These are phyloP conservation scores for Dipodomys stephensi DNA, from an alignment of 2,113 vertebrate genomes.

Conservation along the genomic window DNA sequence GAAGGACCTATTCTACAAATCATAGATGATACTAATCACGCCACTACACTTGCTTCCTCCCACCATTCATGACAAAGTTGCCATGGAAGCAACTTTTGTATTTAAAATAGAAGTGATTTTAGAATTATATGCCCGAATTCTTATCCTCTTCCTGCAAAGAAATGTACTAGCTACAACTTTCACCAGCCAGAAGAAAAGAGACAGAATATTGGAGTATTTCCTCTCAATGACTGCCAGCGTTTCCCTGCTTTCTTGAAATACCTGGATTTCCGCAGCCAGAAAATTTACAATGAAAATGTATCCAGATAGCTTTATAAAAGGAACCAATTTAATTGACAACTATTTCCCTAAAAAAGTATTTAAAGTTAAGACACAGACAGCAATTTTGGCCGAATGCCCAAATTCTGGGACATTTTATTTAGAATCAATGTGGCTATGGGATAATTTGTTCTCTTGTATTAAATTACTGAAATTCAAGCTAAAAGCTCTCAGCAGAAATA, in stretches of 20 bases:
- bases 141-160: conserved; percentile 11
- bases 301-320: conserved; percentile 53
- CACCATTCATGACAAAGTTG: not conserved
- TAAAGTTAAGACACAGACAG: conserved; percentile 52
- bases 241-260: conserved; percentile 3
- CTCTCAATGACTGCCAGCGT: not conserved
- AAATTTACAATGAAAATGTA: conserved; percentile 41
- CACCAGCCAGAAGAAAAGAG: conserved; percentile 12
- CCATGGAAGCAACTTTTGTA: not conserved
- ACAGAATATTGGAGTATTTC: not conserved
- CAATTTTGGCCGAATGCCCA: conserved; percentile 58
- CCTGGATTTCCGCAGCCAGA: not conserved
- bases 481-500: conserved; percentile 37
- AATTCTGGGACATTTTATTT: not conserved
- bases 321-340: conserved; percentile 60
- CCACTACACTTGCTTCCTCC: not conserved
- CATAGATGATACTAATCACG: not conserved
- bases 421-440: conserved; percentile 5
- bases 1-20: not conserved
- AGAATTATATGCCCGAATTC: conserved; percentile 7
- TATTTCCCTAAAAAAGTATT: conserved; percentile 46
- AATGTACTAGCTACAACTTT: not conserved
- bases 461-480: conserved; percentile 57
- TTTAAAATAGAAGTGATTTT: conserved; percentile 17
- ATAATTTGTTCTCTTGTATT: conserved; percentile 35